These are phyloP conservation scores for Hippocampus guttulatus DNA, from an alignment of 2,113 vertebrate species.

Conservation along the genomic window DNA sequence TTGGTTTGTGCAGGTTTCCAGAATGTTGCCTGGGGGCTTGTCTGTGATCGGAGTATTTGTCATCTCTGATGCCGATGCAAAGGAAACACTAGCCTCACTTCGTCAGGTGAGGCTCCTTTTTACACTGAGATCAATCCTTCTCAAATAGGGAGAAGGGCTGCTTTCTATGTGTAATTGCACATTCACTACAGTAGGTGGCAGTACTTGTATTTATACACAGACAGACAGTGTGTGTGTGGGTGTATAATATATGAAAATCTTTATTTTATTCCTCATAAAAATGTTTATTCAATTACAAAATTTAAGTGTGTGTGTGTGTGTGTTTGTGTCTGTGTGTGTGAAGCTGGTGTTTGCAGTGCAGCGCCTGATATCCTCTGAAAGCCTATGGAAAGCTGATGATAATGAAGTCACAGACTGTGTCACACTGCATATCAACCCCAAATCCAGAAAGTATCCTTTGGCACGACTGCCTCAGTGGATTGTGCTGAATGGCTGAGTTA, in stretches of 20 bases:
- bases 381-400: constrained; percentile 77
- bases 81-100: constrained; percentile 76
- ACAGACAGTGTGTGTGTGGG: too few relatives aligned
- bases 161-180: too few relatives aligned
- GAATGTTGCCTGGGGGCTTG: constrained; percentile 90
- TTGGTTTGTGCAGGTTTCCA: constrained; percentile 75
- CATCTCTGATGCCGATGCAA: constrained; percentile 76
- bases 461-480: not conserved
- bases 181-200: too few relatives aligned
- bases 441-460: constrained; percentile 91
- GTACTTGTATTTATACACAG: not conserved
- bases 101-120: constrained; percentile 73
- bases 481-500: not conserved
- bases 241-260: not conserved
- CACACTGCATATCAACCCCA: constrained; percentile 83
- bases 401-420: constrained; percentile 82
- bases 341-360: constrained; percentile 87
- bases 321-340: constrained; percentile 28
- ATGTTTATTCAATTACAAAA: not conserved
- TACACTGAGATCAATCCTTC: not conserved
- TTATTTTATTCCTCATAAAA: not conserved
- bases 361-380: constrained; percentile 78
- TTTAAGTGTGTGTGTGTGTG: too few relatives aligned
- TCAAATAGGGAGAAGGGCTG: too few relatives aligned
- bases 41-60: constrained; percentile 84